These are phyloP conservation scores for Seladonia tumulorum DNA, from an alignment of 2,888 invertebrate genomes.

Conservation along the genomic window DNA sequence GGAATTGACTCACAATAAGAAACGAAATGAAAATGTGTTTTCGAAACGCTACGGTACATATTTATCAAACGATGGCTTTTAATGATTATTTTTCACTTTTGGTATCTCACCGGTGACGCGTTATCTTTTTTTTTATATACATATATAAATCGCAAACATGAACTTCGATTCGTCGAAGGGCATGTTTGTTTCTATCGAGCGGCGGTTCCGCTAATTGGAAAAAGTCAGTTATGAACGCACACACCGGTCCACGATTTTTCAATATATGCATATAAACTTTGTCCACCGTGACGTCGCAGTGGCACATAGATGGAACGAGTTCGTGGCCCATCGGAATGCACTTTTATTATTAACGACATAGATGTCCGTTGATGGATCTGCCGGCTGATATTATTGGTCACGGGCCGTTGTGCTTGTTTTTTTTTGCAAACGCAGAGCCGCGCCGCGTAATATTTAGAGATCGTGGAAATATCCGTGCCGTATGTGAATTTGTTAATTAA, in stretches of 20 bases:
- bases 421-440: conserved; percentile 9
- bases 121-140: neutral
- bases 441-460: conserved; percentile 25
- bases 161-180: conserved; percentile 18
- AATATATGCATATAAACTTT: conserved; percentile 21
- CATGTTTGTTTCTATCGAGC: conserved; percentile 4
- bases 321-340: conserved; percentile 23
- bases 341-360: conserved; percentile 59
- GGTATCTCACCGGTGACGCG: neutral
- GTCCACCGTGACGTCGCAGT: conserved; percentile 21
- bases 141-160: neutral
- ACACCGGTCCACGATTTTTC: conserved; percentile 25
- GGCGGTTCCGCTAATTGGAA: conserved; percentile 45
- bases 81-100: conserved; percentile 1
- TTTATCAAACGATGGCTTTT: neutral
- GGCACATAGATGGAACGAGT: conserved; percentile 21
- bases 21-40: neutral
- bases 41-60: neutral
- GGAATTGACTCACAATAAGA: neutral
- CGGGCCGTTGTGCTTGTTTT: conserved; percentile 17
- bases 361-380: conserved; percentile 50
- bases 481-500: conserved; percentile 56
- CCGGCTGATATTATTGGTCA: conserved; percentile 42
- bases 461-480: conserved; percentile 11
- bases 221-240: conserved; percentile 30